Base-by-base conservation (phyloP, 2,888 invertebrate species). In the Drosophila mettleri region DNA sequence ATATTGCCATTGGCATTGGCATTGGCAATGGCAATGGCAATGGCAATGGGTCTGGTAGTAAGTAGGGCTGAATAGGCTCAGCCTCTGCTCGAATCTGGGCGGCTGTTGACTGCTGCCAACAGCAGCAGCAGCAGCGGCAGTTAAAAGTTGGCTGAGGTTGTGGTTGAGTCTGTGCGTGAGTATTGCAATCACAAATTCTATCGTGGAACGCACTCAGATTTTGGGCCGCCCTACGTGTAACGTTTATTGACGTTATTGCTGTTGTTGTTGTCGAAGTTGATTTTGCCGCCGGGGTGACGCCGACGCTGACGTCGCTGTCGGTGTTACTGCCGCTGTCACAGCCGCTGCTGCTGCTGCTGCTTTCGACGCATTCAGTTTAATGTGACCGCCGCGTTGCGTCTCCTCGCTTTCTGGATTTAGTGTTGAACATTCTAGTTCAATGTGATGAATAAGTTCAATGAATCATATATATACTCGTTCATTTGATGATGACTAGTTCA, bases 151-250 rank as follows among this genome's bases (percentile, higher is more conserved):
- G 51, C 33, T 45, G 45, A 16, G 45, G 45, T 45, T 67, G 66
- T 27, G 46, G 22, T 39, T 48, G 20, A 12, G 31, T 33, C 64
- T 78, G 81, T 75, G 87, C 85, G 78, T 82, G 88, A 58, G 70
- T 74, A 75, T 72, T 75, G 88, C 84, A 83, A 88, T 85, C 88
- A 83, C 86, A 75, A 75, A 83, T 86, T 85, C 84, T 85, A 85
- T 88, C 84, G 86, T 61, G 80, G 54, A 74, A 74, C 86, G 74
- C 79, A 78, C 82, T 52, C 51, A 84, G 78, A 72, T 74, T 80
- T 79, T 63, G 72, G 79, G 69, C 64, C 79, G 78, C 88, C 88
- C 88, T 88, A 64, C 66, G 67, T 65, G 60, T 60, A 74, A 67
- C 69, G 68, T 67, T 61, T 61, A 70, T 68, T 60, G 59, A 48